phyloP scores from a whole-genome alignment of 2,888 invertebrate genomes.

The Mesorhabditis belari region DNA sequence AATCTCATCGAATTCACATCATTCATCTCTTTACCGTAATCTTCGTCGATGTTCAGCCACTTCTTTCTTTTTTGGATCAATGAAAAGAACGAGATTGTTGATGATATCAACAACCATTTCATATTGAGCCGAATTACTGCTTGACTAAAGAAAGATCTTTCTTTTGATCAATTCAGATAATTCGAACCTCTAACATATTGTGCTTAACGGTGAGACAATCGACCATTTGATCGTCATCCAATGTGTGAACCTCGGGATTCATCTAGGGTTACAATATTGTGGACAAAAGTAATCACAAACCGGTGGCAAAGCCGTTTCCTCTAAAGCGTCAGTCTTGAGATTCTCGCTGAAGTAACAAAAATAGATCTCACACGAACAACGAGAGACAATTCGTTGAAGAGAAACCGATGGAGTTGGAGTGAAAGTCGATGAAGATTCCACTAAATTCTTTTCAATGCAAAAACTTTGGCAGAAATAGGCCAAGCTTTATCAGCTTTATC shows the following conservation, averaged over 20 bases:
- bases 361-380: conserved; percentile 96
- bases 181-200: conserved; percentile 85
- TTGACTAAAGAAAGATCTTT: neutral
- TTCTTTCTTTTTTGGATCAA: conserved; percentile 82
- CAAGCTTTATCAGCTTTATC: too few relatives aligned
- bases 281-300: conserved; percentile 1
- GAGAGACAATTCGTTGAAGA: conserved; percentile 89
- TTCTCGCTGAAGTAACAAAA: conserved; percentile 65
- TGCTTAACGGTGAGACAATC: conserved; percentile 94
- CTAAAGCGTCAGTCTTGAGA: conserved; percentile 58
- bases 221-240: conserved; percentile 62
- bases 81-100: conserved; percentile 89
- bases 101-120: conserved; percentile 94
- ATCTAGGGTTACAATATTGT: conserved; percentile 5
- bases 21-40: neutral
- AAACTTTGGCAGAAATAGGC: too few relatives aligned
- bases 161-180: conserved; percentile 53
- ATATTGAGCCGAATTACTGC: conserved; percentile 60
- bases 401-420: conserved; percentile 54
- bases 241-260: conserved; percentile 3
- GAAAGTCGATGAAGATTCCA: conserved; percentile 3
- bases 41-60: conserved; percentile 61
- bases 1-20: neutral
- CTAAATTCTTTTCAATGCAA: too few relatives aligned
- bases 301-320: conserved; percentile 22